A percentile compares a stretch with the other conserved stretches of the same genome.
Conservation (phyloP, 37 sponge, comb jelly and placozoan genomes). For the Ianthella basta region DNA sequence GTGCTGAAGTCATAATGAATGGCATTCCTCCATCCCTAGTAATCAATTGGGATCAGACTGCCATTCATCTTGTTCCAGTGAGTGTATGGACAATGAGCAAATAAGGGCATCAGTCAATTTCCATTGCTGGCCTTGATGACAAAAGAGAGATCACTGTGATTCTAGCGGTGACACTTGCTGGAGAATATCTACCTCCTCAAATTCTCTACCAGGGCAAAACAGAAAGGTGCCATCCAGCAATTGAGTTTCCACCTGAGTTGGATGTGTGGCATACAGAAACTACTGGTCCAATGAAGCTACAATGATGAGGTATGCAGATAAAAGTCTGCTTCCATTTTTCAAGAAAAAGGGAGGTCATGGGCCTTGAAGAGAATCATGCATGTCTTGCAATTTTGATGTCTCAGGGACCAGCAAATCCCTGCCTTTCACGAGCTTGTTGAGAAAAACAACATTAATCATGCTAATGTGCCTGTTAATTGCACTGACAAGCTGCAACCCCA, state of each 20-base stretch:
- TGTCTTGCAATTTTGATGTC: constrained; percentile 52
- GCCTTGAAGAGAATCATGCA: constrained; percentile 23
- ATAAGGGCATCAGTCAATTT: constrained; percentile 33
- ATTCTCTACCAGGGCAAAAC: constrained; percentile 61
- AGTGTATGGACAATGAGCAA: constrained; percentile 53
- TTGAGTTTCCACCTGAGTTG: constrained; percentile 49
- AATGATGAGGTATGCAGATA: constrained; percentile 41
- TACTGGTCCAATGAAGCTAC: constrained; percentile 70
- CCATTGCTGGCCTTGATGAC: constrained; percentile 46
- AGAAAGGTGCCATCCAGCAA: constrained; percentile 41
- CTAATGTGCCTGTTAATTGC: constrained; percentile 47
- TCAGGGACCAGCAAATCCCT: constrained; percentile 36
- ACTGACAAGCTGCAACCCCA: constrained; percentile 60
- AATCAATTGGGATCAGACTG: constrained; percentile 70
- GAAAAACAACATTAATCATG: constrained; percentile 18
- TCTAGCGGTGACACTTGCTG: constrained; percentile 36
- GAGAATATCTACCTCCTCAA: constrained; percentile 53
- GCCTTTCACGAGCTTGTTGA: constrained; percentile 18
- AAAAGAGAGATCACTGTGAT: constrained; percentile 64
- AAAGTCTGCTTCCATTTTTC: constrained; percentile 58
- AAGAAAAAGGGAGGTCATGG: constrained; percentile 34
- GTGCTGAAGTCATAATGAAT: constrained; percentile 31
- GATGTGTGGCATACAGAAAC: constrained; percentile 48
- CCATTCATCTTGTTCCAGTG: constrained; percentile 39
- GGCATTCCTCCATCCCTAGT: constrained; percentile 43